Base-by-base conservation (phyloP, 2,797 vertebrate species). In the Lepus oiostolus region DNA sequence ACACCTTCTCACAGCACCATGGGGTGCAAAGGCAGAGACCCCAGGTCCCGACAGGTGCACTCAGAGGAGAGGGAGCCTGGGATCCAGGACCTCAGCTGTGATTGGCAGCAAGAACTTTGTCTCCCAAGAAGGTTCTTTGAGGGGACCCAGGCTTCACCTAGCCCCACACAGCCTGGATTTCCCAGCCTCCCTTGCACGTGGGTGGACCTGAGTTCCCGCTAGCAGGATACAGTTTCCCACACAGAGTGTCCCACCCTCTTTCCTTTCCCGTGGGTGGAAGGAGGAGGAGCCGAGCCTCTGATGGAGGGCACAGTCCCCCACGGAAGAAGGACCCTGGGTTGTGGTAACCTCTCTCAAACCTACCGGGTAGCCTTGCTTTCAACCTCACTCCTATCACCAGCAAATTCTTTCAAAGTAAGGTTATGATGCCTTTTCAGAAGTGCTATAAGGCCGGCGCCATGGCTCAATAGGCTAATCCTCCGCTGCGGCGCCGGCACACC, bases 111-210 rank as follows among this genome's bases (percentile, higher is more conserved):
- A 62, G 16, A 32, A 10, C 3, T 2, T 8, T 0, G 0, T 38
- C 21, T 21, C 1, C 74, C 7, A 5, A 62, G 58, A 22, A n/a
- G 12, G 38, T 38, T 70, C 60, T 90, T 19, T 4, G n/a, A 47
- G 58, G 26, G 9, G 14, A 14, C 8, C 5, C 0, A 9, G 0
- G 9, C 21, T 21, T 63, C 8, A 28, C 58, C 54, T 52, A 38
- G 35, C 11, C 28, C n/a, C 0, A 1, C 14, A 0, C 19, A 54
- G 7, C 1, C 35, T 3, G 19, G 38, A 30, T 16, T 4, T 74
- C 24, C 38, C 7, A 38, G 85, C 7, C 79, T 62, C 38, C 35
- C 63, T 38, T 67, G 19, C 12, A 30, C n/a, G n/a, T 14, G 4
- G 47, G 26, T 4, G 1, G 17, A 13, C 8, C 79, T 62, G 42